Percentiles rank a stretch among this genome's conserved stretches.
phyloP scores from a whole-genome alignment of 2,113 vertebrate genomes.

The Psittacula cyanocephala region DNA sequence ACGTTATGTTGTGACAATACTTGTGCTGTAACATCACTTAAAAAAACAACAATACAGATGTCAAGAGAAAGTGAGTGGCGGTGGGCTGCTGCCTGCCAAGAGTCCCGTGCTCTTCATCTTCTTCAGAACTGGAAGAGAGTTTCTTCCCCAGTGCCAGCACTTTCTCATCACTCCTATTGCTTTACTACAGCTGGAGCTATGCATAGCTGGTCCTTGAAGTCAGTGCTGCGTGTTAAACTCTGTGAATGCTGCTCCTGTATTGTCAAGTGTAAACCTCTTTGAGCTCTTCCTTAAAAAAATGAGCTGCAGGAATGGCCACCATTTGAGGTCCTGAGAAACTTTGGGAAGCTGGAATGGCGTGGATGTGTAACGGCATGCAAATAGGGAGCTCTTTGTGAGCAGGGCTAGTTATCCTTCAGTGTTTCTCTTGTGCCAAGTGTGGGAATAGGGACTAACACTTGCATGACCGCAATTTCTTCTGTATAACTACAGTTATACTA shows the following conservation, averaged over 20 bases:
- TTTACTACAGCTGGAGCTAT: background rate
- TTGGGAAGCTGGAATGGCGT: background rate
- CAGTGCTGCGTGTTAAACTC: background rate
- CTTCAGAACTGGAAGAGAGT: background rate
- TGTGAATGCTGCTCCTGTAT: background rate
- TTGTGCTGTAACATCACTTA: slow-evolving; percentile 25
- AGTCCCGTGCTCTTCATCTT: background rate
- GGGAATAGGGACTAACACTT: background rate
- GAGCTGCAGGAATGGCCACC: background rate
- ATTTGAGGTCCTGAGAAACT: background rate
- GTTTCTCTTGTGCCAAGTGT: background rate
- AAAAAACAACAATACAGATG: background rate
- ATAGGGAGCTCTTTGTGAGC: background rate
- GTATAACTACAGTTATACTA: background rate
- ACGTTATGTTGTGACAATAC: slow-evolving; percentile 6
- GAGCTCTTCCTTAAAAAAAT: background rate
- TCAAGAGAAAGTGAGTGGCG: background rate
- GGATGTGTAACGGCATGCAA: background rate
- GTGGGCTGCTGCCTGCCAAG: background rate
- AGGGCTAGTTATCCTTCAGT: background rate
- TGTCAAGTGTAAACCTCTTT: background rate
- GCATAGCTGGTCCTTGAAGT: background rate
- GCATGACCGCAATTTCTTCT: background rate
- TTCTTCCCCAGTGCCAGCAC: background rate
- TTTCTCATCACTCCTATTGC: background rate